Base-by-base conservation (phyloP, 2,888 invertebrate species). In the Meandrusa payeni region DNA sequence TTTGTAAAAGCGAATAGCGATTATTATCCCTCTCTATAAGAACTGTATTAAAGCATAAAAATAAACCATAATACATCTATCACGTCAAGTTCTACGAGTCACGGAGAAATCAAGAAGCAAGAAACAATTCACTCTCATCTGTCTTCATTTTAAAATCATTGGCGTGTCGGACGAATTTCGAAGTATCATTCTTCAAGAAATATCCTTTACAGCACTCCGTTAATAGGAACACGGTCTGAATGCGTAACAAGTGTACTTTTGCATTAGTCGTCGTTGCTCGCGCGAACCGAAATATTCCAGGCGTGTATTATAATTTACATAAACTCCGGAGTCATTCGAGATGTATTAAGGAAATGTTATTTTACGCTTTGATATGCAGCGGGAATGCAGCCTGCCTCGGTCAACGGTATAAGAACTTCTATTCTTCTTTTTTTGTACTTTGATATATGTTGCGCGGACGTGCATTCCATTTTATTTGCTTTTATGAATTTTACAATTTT, bases 231-330 rank as follows among this genome's bases (percentile, higher is more conserved):
- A 66, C 51, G 64, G 50, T 48, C 52, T 71, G 74, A 78, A 79
- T 78, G 60, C 68, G 61, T 68, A 69, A 70, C 64, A 72, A 64
- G 68, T 67, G 60, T 58, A 54, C 58, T 65, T 59, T 63, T 61
- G 63, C 67, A 64, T 69, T 65, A 65, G 39, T 61, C 50, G 46
- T 47, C 46, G 28, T 20, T 32, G 58, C 60, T 54, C 58, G 59
- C 61, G 56, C 59, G 61, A 63, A 61, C 64, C 63, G 64, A 77
- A 77, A 76, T 80, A 83, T 85, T 80, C 81, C 54, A 55, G 56
- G 50, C 76, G 70, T 76, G 79, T 82, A 67, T 75, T 67, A 70
- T 55, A 72, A 80, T 83, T 79, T 81, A 77, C 85, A 82, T 81
- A 81, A 81, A 78, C 78, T 78, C 68, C 61, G 58, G 55, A 66